A percentile compares a stretch with the other conserved stretches of the same genome.
Evolutionary conservation across 1,140 invertebrate species (phyloP).

Genomic region (Drosophila hydei): DNA sequence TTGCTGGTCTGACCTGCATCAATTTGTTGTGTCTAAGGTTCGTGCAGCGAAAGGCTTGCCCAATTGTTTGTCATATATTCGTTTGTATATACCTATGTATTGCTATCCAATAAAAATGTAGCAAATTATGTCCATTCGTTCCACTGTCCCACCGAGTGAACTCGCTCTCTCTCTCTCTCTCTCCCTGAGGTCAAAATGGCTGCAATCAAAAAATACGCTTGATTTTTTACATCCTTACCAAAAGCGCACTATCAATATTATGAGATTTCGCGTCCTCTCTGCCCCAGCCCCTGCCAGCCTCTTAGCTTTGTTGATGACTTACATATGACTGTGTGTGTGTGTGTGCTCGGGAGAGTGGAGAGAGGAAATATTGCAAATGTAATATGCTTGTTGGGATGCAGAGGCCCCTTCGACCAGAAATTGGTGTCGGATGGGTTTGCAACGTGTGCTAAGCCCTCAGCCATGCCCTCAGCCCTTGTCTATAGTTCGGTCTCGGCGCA

Average conservation of each 20-base stretch:
- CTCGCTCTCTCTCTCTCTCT: not conserved
- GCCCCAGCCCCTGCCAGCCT: not conserved
- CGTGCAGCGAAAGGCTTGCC: constrained; percentile 18
- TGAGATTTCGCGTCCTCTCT: constrained; percentile 63
- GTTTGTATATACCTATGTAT: not conserved
- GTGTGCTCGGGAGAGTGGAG: constrained; percentile 32
- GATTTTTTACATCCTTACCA: constrained; percentile 53
- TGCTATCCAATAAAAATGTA: constrained; percentile 18
- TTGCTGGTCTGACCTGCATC: constrained; percentile 41
- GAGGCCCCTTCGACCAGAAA: not conserved
- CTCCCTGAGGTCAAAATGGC: constrained; percentile 49
- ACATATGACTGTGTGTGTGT: constrained; percentile 33
- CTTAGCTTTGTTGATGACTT: constrained; percentile 17
- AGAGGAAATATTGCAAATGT: constrained; percentile 74
- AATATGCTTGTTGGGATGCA: constrained; percentile 62
- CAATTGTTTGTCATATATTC: constrained; percentile 48
- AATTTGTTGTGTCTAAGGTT: constrained; percentile 51
- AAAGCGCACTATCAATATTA: constrained; percentile 69
- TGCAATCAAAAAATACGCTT: constrained; percentile 65
- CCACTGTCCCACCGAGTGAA: not conserved
- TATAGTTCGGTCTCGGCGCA: constrained; percentile 23
- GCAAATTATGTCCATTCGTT: constrained; percentile 37
- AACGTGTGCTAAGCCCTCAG: constrained; percentile 8
- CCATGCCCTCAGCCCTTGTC: not conserved
- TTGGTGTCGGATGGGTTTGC: constrained; percentile 11